Evolutionary conservation across 2,113 vertebrate genomes (phyloP).

Genomic region (Shinisaurus crocodilurus): DNA sequence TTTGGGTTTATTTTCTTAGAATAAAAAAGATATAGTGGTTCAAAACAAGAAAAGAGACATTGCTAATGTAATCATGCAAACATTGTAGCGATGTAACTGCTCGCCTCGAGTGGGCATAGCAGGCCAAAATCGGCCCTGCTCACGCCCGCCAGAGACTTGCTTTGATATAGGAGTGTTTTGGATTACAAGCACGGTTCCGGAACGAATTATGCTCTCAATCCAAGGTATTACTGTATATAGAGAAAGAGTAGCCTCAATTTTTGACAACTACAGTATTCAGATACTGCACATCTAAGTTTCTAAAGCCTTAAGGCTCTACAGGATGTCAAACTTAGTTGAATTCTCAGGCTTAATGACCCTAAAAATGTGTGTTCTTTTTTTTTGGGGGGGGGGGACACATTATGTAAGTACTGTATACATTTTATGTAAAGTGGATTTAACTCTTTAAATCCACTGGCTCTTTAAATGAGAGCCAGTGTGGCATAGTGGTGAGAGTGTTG

Average conservation of each 20-base stretch:
- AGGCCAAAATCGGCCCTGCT: too few species aligned
- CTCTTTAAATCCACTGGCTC: too few species aligned
- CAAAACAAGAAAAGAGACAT: not conserved
- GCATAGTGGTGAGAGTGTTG: too few species aligned
- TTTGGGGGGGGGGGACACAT: conserved; percentile 18
- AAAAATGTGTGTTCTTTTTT: conserved; percentile 62
- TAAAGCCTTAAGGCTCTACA: conserved; percentile 58
- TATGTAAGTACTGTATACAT: conserved; percentile 29
- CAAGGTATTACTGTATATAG: not conserved
- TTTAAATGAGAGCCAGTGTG: too few species aligned
- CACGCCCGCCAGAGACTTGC: too few species aligned
- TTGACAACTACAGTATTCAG: conserved; percentile 61
- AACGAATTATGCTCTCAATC: too few species aligned
- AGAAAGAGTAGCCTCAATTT: conserved; percentile 51
- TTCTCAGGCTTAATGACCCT: conserved; percentile 50
- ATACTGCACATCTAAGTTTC: conserved; percentile 64
- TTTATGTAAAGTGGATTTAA: conserved; percentile 52
- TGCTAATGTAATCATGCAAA: not conserved
- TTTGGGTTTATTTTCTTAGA: conserved; percentile 22
- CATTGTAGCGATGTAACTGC: too few species aligned
- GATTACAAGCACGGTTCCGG: too few species aligned
- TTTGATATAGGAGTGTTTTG: too few species aligned
- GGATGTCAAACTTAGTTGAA: conserved; percentile 58
- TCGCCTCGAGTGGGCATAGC: too few species aligned
- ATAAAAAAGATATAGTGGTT: not conserved